Percentiles rank a stretch among this genome's conserved stretches.
phyloP scores from a whole-genome alignment of 2,888 invertebrate species.

The Hipparchia semele region DNA sequence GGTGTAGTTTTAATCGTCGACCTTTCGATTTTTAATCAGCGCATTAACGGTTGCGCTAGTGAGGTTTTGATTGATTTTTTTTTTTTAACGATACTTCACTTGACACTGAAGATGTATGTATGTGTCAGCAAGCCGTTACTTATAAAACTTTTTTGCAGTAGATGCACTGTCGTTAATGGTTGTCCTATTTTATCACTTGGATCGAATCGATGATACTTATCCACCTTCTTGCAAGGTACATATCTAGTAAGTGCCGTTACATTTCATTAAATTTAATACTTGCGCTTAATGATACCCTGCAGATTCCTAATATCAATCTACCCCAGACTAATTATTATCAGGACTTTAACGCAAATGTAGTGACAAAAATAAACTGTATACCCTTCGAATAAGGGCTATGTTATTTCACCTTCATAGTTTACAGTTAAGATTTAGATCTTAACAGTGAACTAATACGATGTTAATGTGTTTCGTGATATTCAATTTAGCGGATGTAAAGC shows the following conservation, averaged over 20 bases:
- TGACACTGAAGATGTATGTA: too few relatives aligned
- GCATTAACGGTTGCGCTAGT: too few relatives aligned
- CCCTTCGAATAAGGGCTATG: conserved; percentile 10
- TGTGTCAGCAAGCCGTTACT: not conserved
- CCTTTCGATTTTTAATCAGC: too few relatives aligned
- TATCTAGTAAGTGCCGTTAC: conserved; percentile 30
- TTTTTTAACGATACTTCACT: too few relatives aligned
- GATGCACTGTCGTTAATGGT: not conserved
- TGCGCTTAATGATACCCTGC: conserved; percentile 24
- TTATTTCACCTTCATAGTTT: conserved; percentile 16
- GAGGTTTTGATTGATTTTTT: too few relatives aligned
- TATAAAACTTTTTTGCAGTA: not conserved
- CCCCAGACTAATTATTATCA: conserved; percentile 30
- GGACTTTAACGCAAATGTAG: conserved; percentile 12
- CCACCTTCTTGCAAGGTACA: conserved; percentile 5
- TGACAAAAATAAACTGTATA: conserved; percentile 15
- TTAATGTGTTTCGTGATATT: conserved; percentile 25
- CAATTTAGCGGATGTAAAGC: conserved; percentile 24
- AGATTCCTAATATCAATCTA: conserved; percentile 34
- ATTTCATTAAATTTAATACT: conserved; percentile 34
- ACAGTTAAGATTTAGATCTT: conserved; percentile 33
- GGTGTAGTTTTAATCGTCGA: too few relatives aligned
- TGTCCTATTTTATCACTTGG: conserved; percentile 6
- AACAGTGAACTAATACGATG: conserved; percentile 22
- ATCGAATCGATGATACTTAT: not conserved